Evolutionary conservation across 2,113 vertebrate species (phyloP).

Genomic region (Caranx ignobilis): DNA sequence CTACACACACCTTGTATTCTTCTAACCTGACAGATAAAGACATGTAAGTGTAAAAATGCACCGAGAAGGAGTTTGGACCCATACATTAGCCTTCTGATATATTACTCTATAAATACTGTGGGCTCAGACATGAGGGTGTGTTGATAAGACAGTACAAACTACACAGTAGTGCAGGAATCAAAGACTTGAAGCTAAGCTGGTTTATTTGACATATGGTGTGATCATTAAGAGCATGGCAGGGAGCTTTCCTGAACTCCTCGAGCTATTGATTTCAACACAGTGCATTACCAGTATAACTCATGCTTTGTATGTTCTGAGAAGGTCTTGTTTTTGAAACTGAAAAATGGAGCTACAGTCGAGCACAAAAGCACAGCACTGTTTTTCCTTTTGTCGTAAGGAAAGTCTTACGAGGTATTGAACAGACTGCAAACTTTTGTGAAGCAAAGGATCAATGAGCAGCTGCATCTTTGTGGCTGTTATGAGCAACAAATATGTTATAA

Average conservation of each 20-base stretch:
- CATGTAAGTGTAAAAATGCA: background rate
- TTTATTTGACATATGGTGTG: slow-evolving; percentile 26
- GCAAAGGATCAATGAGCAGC: background rate
- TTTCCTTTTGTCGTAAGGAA: background rate
- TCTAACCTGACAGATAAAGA: background rate
- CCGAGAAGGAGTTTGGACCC: background rate
- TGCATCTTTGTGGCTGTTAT: background rate
- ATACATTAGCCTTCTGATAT: background rate
- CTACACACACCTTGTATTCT: slow-evolving; percentile 34
- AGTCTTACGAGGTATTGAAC: background rate
- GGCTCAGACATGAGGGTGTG: background rate
- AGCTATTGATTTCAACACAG: slow-evolving; percentile 22
- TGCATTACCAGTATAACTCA: background rate
- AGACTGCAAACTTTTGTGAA: background rate
- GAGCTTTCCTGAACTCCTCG: background rate
- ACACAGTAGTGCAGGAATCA: slow-evolving; percentile 14
- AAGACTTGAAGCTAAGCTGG: slow-evolving; percentile 8
- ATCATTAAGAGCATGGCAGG: slow-evolving; percentile 30
- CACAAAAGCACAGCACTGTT: background rate
- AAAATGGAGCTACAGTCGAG: background rate
- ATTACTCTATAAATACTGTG: slow-evolving; percentile 12
- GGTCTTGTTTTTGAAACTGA: background rate
- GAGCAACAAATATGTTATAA: background rate
- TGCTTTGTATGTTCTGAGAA: background rate
- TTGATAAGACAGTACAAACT: slow-evolving; percentile 17